Evolutionary conservation across 2,888 invertebrate genomes (phyloP).

Genomic region (Pecten maximus): DNA sequence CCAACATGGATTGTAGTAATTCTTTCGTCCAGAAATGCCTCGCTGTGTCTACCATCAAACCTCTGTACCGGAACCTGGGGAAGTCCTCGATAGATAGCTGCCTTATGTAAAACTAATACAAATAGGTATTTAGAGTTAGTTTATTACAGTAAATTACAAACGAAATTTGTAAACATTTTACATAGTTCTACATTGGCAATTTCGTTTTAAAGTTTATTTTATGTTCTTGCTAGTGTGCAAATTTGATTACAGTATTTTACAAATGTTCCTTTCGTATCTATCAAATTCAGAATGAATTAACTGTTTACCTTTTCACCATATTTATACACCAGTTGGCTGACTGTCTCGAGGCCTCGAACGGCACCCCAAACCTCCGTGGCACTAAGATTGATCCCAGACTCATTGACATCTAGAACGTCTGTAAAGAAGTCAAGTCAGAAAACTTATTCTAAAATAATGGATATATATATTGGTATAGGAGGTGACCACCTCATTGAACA

Average conservation of each 20-base stretch:
- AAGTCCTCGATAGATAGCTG: conserved; percentile 88
- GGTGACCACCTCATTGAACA: too few relatives aligned
- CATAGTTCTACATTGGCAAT: too few relatives aligned
- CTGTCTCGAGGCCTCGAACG: conserved; percentile 92
- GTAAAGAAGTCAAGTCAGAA: too few relatives aligned
- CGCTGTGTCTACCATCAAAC: conserved; percentile 92
- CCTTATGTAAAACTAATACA: conserved; percentile 87
- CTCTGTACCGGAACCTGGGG: conserved; percentile 91
- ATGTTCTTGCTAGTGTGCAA: too few relatives aligned
- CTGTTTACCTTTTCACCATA: conserved; percentile 40
- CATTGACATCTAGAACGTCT: background rate
- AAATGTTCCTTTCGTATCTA: too few relatives aligned
- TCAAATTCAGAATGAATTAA: background rate
- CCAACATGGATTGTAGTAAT: conserved; percentile 87
- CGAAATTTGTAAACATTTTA: too few relatives aligned
- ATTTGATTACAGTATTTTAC: too few relatives aligned
- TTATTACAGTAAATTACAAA: too few relatives aligned
- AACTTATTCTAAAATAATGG: too few relatives aligned
- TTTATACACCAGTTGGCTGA: conserved; percentile 87
- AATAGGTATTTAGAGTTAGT: too few relatives aligned
- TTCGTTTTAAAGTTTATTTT: too few relatives aligned
- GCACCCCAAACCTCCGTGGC: conserved; percentile 88
- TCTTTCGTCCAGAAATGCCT: conserved; percentile 90
- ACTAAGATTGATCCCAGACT: conserved; percentile 47
- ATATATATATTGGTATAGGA: too few relatives aligned